Evolutionary conservation across 2,888 invertebrate genomes (phyloP), one percentile per base, ranked within the genome.

Genomic region (Marronus borbonicus): DNA sequence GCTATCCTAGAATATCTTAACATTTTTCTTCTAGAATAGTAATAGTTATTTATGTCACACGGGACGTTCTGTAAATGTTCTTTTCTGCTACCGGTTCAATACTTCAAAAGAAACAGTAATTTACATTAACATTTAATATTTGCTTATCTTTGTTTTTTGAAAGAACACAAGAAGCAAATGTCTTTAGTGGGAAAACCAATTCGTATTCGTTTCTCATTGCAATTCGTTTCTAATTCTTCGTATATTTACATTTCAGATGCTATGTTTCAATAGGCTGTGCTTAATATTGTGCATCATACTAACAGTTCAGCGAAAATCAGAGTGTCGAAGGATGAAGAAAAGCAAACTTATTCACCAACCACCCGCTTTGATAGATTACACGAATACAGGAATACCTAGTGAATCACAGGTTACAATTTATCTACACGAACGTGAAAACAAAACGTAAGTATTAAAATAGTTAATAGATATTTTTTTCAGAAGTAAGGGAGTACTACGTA

Each of bases 371-470:
- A 50, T 31, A 44, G 70, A 77, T 28, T 77, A 77, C 58, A 10
- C 70, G 49, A 76, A 49, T 65, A 65, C 50, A 20, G 72, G 65
- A 31, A 28, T 79, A 20, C 79, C 72, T 52, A 79, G 58, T n/a
- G 72, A 79, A 31, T 65, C 76, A 14, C 79, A 79, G 65, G 65
- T 79, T 50, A 76, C 79, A 8, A 58, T 76, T 39, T 79, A 76
- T 39, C 50, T 79, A 31, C 70, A 66, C 1, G 76, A 76, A 76
- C 76, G 76, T 36, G 76, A 76, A 60, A 79, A 79, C 44, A 79
- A 79, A 76, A 79, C 79, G 79, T 76, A 76, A 72, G 79, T 76
- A 76, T n/a, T 1, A 14, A 68, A 7, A 14, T 24, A 62, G 28
- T 62, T 24, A 10, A 62, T 62, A 28, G 1, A 4, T 62, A 28